A percentile compares a stretch with the other conserved stretches of the same genome.
Conservation (phyloP, 2,888 invertebrate species). For the Creontiades dilutus region DNA sequence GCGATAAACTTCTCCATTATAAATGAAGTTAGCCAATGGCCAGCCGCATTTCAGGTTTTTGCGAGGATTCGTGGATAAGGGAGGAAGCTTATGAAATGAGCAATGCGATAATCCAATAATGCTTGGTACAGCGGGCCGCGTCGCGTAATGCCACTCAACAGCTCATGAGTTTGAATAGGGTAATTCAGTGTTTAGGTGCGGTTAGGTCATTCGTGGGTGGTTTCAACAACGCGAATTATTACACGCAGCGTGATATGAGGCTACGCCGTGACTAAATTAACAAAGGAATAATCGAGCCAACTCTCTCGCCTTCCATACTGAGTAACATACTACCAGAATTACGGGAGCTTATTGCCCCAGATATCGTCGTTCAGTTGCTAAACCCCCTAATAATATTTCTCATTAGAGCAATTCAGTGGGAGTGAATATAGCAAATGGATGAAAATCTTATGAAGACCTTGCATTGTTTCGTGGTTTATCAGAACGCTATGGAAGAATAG, state of each 20-base stretch:
- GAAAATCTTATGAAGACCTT: too few relatives aligned
- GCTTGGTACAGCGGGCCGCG: not conserved
- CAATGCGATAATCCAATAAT: not conserved
- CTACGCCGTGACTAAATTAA: not conserved
- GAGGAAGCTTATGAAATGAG: not conserved
- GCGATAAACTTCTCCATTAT: not conserved
- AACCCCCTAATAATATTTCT: too few relatives aligned
- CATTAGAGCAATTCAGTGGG: too few relatives aligned
- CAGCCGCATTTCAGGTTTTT: not conserved
- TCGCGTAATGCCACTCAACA: not conserved
- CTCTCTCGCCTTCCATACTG: too few relatives aligned
- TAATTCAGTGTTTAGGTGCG: not conserved
- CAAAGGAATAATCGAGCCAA: not conserved
- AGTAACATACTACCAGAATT: too few relatives aligned
- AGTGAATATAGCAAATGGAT: too few relatives aligned
- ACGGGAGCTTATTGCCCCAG: too few relatives aligned
- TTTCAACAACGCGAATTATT: conserved; percentile 12
- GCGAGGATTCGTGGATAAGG: too few relatives aligned
- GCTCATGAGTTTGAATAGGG: not conserved
- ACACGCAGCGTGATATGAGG: not conserved
- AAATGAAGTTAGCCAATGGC: not conserved
- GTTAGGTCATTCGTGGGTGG: not conserved
- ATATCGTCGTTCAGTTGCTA: too few relatives aligned
- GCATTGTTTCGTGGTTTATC: too few relatives aligned
- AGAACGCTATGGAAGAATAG: too few relatives aligned